phyloP scores from a whole-genome alignment of 2,888 invertebrate genomes.

The Rhamphomyia laevipes region DNA sequence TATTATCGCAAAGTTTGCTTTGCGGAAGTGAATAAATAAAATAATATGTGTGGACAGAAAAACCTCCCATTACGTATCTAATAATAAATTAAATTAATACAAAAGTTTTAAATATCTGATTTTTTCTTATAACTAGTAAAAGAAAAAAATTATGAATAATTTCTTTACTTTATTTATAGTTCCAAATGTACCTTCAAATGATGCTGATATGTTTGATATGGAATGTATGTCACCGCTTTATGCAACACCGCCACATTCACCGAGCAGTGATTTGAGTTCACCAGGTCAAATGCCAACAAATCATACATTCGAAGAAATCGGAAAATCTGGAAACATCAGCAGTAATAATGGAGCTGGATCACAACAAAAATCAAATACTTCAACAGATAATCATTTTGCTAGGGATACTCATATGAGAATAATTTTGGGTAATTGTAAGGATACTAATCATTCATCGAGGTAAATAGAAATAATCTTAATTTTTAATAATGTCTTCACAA shows the following conservation, averaged over 20 bases:
- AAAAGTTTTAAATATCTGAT: too few relatives aligned
- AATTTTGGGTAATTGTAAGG: slow-evolving; percentile 54
- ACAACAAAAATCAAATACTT: slow-evolving; percentile 21
- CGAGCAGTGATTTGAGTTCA: slow-evolving; percentile 50
- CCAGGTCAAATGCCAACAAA: slow-evolving; percentile 36
- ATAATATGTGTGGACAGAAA: too few relatives aligned
- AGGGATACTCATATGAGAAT: slow-evolving; percentile 88
- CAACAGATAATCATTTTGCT: slow-evolving; percentile 71
- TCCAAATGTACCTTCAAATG: slow-evolving; percentile 23
- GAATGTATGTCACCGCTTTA: slow-evolving; percentile 55
- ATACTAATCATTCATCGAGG: slow-evolving; percentile 34
- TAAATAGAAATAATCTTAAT: slow-evolving; percentile 12
- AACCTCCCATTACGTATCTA: too few relatives aligned
- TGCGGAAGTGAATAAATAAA: too few relatives aligned
- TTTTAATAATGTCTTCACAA: too few relatives aligned
- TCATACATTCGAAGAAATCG: slow-evolving; percentile 35
- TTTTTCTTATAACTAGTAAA: too few relatives aligned
- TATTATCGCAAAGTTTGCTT: too few relatives aligned
- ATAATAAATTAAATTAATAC: too few relatives aligned
- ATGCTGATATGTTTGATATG: slow-evolving; percentile 38
- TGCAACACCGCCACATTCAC: slow-evolving; percentile 70
- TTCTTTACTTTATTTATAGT: neutral
- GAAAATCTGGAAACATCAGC: slow-evolving; percentile 21
- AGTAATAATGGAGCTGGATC: slow-evolving; percentile 11
- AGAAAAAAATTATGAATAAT: too few relatives aligned